Evolutionary conservation across 2,797 vertebrate genomes (phyloP).

Genomic region (Merluccius polli): DNA sequence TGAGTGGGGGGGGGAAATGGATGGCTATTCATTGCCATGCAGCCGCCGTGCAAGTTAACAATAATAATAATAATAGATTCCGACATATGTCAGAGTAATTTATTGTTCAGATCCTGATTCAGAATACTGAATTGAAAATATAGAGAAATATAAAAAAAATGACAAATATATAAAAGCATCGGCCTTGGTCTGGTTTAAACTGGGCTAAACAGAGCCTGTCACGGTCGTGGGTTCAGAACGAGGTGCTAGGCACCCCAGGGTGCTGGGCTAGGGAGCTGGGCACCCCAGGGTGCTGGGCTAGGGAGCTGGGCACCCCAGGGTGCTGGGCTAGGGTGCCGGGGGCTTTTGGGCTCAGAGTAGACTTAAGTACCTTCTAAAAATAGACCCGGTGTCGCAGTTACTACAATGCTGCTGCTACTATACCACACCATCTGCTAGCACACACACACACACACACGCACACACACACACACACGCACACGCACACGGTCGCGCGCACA

Average conservation of each 20-base stretch:
- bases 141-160: too few species aligned
- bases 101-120: background rate
- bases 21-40: background rate
- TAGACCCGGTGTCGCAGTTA: constrained; percentile 38
- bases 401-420: constrained; percentile 15
- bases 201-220: background rate
- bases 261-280: background rate
- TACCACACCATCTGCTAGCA: constrained; percentile 47
- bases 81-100: too few species aligned
- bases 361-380: constrained; percentile 41
- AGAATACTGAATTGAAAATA: background rate
- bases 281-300: background rate
- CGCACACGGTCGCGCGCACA: too few species aligned
- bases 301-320: background rate
- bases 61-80: background rate
- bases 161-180: too few species aligned
- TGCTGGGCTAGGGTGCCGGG: background rate
- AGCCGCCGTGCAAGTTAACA: background rate
- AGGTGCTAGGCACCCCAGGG: background rate
- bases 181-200: background rate
- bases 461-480: too few species aligned
- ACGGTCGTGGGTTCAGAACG: background rate
- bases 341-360: constrained; percentile 16
- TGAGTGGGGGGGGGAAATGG: background rate
- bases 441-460: too few species aligned